phyloP scores from a whole-genome alignment of 2,113 vertebrate species.

The Labeo catla region DNA sequence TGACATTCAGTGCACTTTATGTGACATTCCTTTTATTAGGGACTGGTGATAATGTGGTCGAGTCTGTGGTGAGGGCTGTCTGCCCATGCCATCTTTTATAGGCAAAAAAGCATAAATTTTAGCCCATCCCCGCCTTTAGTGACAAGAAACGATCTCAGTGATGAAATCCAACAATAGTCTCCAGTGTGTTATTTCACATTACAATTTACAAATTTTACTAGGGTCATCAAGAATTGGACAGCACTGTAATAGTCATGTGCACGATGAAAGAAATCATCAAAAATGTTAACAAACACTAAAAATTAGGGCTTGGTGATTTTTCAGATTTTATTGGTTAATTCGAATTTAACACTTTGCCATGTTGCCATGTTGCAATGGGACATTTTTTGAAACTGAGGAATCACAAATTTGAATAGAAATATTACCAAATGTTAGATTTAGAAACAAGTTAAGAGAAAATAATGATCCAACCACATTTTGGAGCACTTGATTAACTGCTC shows the following conservation, averaged over 20 bases:
- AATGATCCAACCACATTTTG: too few species aligned
- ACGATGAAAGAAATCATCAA: background rate
- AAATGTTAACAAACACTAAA: background rate
- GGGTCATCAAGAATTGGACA: constrained; percentile 23
- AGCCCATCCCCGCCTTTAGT: constrained; percentile 65
- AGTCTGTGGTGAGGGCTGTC: constrained; percentile 69
- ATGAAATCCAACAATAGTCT: constrained; percentile 73
- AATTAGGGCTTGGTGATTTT: background rate
- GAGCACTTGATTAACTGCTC: too few species aligned
- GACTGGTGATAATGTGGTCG: constrained; percentile 73
- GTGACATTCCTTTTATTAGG: constrained; percentile 80
- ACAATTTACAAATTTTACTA: constrained; percentile 65
- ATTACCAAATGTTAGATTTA: too few species aligned
- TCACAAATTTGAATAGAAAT: too few species aligned
- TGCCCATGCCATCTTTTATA: constrained; percentile 70
- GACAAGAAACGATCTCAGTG: constrained; percentile 69
- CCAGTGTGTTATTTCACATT: constrained; percentile 64
- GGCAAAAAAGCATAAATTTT: constrained; percentile 69
- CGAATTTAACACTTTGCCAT: too few species aligned
- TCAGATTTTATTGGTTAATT: too few species aligned
- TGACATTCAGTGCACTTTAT: constrained; percentile 76
- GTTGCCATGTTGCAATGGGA: too few species aligned
- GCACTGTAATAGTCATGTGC: background rate
- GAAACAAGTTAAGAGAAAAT: too few species aligned
- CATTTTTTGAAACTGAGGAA: too few species aligned